Evolutionary conservation across 2,888 invertebrate species (phyloP).

Genomic region (Acanthacorydalis orientalis): DNA sequence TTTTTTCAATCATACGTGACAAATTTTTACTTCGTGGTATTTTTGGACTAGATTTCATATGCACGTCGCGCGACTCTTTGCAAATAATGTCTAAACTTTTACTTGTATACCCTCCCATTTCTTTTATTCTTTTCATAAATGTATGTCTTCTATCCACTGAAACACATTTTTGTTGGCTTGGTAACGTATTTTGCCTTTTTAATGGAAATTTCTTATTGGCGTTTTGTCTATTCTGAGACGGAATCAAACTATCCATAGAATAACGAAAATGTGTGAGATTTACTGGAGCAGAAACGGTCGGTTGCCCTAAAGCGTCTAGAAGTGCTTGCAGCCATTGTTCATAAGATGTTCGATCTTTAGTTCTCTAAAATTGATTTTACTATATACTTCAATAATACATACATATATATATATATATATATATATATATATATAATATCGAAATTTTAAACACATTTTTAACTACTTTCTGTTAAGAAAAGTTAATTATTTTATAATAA

Average conservation of each 20-base stretch:
- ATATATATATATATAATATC: too few species aligned
- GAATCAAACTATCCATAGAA: constrained; percentile 21
- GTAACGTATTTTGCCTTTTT: constrained; percentile 9
- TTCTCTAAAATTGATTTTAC: constrained; percentile 21
- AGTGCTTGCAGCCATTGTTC: constrained; percentile 34
- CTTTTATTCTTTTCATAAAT: not conserved
- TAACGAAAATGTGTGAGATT: constrained; percentile 25
- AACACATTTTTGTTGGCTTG: not conserved
- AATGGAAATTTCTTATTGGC: constrained; percentile 2
- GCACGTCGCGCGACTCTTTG: not conserved
- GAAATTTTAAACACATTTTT: too few species aligned
- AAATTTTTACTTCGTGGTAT: constrained; percentile 6
- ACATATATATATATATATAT: too few species aligned
- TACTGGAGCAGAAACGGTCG: constrained; percentile 10
- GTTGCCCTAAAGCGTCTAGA: constrained; percentile 25
- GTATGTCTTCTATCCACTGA: not conserved
- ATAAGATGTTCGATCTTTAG: constrained; percentile 27
- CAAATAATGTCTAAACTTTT: constrained; percentile 2
- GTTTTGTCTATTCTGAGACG: constrained; percentile 9
- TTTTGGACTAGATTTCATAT: not conserved
- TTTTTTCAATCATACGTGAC: too few species aligned
- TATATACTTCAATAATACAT: too few species aligned
- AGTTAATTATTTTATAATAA: too few species aligned
- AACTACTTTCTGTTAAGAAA: too few species aligned
- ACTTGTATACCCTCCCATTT: not conserved